Percentiles rank a stretch among this genome's conserved stretches.
phyloP scores from a whole-genome alignment of 1,140 invertebrate species.

The Bradysia coprophila region DNA sequence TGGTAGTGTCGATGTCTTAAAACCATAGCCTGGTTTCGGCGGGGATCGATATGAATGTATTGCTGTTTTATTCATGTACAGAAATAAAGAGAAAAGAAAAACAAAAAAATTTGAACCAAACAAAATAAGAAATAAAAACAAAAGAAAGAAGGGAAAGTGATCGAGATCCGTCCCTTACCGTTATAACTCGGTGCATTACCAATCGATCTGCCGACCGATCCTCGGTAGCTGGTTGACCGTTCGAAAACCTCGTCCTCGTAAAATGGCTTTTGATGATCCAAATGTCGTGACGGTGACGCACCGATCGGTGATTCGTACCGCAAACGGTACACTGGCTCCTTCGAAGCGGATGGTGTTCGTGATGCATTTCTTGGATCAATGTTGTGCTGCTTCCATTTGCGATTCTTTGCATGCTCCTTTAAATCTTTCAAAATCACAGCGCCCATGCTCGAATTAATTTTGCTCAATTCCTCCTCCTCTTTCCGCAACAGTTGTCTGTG shows the following conservation, averaged over 20 bases:
- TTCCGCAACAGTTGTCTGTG: slow-evolving; percentile 51
- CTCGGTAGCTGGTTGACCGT: slow-evolving; percentile 43
- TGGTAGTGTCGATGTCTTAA: slow-evolving; percentile 55
- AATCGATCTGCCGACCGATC: slow-evolving; percentile 46
- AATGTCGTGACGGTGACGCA: slow-evolving; percentile 83
- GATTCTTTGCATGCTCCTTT: slow-evolving; percentile 80
- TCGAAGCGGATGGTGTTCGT: slow-evolving; percentile 80
- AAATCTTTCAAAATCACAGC: slow-evolving; percentile 91
- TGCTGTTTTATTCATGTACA: slow-evolving; percentile 18
- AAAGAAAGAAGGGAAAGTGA: neutral
- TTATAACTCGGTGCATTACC: slow-evolving; percentile 71
- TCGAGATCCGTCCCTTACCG: slow-evolving; percentile 36
- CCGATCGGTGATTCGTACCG: slow-evolving; percentile 95
- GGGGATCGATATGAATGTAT: slow-evolving; percentile 30
- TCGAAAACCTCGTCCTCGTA: slow-evolving; percentile 51
- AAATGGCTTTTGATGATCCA: slow-evolving; percentile 76
- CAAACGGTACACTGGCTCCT: slow-evolving; percentile 75
- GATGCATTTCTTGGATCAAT: slow-evolving; percentile 96
- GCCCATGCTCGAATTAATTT: slow-evolving; percentile 87
- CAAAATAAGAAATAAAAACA: slow-evolving; percentile 12
- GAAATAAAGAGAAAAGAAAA: slow-evolving; percentile 23
- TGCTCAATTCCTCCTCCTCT: slow-evolving; percentile 77
- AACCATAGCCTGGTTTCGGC: slow-evolving; percentile 55
- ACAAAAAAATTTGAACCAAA: slow-evolving; percentile 7
- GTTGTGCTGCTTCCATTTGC: slow-evolving; percentile 73